Base-by-base conservation (phyloP, 2,888 invertebrate genomes). In the Pristionchus entomophagus region DNA sequence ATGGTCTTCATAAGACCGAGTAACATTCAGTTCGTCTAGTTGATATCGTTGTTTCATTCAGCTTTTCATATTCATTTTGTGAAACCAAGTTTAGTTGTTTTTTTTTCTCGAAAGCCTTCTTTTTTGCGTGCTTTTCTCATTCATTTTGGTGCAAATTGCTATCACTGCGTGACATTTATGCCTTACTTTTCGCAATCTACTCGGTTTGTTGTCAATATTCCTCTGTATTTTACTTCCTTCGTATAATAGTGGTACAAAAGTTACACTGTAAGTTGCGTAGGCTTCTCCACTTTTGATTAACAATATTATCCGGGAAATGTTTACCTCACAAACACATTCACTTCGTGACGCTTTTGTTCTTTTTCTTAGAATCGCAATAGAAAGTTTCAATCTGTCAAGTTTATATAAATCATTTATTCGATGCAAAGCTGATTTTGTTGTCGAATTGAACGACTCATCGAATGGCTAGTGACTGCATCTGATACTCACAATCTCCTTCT, bases 11-110 rank as follows among this genome's bases (percentile, higher is more conserved):
- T 38, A 38, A 35, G 69, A 69, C 69, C 41, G 12, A 35, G 69
- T 69, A 69, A 3, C 3, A 69, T 41, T 19, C 35, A 19, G 14
- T 45, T 45, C 45, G 14, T 69, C 19, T 69, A 69, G 38, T 38
- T 41, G n/a, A 38, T 69, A 69, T 69, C 38, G 69, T 69, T 69
- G 35, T 69, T 38, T 69, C 69, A 69, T 41, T 35, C 38, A 69
- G 38, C 56, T 22, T 8, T 26, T 49, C 49, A 26, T 78, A 29
- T 45, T n/a, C n/a, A n/a, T 45, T 78, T 49, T 10, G 49, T 49
- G 49, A 78, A 49, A 22, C 49, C n/a, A 45, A 17, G 45, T 78
- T 49, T 45, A 29, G 49, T 78, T 22, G n/a, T 78, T 78, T 45
- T 78, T 49, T 49, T 6, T 78, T 19, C 69, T 38, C 69, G n/a